Evolutionary conservation across 2,888 invertebrate species (phyloP).

Genomic region (Drosophila mettleri): DNA sequence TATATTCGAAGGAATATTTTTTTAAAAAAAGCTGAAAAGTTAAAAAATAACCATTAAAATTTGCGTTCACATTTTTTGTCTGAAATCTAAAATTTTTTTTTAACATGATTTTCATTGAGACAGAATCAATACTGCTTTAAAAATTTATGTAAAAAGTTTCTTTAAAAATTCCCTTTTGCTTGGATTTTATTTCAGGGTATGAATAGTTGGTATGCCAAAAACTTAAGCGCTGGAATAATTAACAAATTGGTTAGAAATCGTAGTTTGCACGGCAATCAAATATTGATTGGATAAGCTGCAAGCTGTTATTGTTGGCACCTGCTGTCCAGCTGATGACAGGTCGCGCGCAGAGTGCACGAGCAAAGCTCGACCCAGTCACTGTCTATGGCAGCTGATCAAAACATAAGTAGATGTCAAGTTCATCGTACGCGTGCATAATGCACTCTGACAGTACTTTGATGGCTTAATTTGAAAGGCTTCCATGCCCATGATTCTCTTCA

Average conservation of each 20-base stretch:
- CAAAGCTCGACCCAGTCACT: constrained; percentile 19
- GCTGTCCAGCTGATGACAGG: constrained; percentile 9
- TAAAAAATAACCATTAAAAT: too few relatives aligned
- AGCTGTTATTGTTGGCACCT: neutral
- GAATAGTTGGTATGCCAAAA: neutral
- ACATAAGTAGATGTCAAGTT: constrained; percentile 21
- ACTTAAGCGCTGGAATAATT: constrained; percentile 13
- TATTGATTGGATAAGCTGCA: constrained; percentile 40
- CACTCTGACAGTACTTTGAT: constrained; percentile 56
- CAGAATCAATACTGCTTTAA: too few relatives aligned
- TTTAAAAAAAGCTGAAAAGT: too few relatives aligned
- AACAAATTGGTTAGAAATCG: constrained; percentile 26
- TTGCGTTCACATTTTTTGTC: too few relatives aligned
- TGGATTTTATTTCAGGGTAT: constrained; percentile 1
- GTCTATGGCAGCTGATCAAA: constrained; percentile 25
- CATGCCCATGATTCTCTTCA: neutral
- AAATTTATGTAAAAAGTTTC: too few relatives aligned
- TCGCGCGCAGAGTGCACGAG: constrained; percentile 22
- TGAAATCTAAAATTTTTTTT: too few relatives aligned
- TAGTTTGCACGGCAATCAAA: constrained; percentile 14
- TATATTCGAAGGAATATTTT: too few relatives aligned
- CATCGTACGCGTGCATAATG: constrained; percentile 43
- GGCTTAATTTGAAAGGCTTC: constrained; percentile 63
- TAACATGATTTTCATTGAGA: too few relatives aligned
- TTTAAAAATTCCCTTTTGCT: too few relatives aligned